Conservation (phyloP, 2,113 vertebrate species). For the Phalacrocorax brasilianus region DNA sequence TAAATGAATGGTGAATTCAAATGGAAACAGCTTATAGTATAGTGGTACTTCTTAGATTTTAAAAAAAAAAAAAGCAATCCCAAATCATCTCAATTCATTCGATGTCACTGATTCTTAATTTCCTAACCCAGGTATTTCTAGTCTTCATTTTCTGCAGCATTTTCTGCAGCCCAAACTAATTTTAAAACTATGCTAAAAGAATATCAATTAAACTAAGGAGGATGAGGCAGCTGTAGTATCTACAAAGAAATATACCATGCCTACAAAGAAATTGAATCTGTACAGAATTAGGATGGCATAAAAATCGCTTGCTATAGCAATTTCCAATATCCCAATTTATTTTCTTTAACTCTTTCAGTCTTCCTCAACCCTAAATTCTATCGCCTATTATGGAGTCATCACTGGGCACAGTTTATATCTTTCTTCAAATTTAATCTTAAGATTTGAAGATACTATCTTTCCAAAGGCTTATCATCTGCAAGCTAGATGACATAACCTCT, state of each 20-base stretch:
- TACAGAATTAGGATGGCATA: not conserved
- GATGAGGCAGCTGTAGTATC: not conserved
- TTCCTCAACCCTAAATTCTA: not conserved
- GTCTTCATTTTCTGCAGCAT: not conserved
- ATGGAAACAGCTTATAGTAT: not conserved
- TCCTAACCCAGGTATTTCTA: not conserved
- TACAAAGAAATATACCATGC: not conserved
- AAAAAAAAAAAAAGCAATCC: not conserved
- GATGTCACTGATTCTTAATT: not conserved
- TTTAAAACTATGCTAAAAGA: not conserved
- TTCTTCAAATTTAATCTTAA: not conserved
- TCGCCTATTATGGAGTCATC: rapidly evolving
- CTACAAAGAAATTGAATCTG: not conserved
- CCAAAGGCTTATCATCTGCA: not conserved
- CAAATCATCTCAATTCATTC: not conserved
- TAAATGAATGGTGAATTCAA: not conserved
- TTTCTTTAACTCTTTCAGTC: not conserved
- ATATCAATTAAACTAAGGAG: not conserved
- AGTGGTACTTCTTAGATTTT: not conserved
- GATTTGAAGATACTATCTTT: not conserved
- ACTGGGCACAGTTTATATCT: not conserved
- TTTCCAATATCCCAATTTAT: not conserved
- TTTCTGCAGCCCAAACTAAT: not conserved
- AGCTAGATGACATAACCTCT: not conserved
- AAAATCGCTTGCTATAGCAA: not conserved